Conservation (phyloP, 2,888 invertebrate species). For the Epinotia brunnichana region DNA sequence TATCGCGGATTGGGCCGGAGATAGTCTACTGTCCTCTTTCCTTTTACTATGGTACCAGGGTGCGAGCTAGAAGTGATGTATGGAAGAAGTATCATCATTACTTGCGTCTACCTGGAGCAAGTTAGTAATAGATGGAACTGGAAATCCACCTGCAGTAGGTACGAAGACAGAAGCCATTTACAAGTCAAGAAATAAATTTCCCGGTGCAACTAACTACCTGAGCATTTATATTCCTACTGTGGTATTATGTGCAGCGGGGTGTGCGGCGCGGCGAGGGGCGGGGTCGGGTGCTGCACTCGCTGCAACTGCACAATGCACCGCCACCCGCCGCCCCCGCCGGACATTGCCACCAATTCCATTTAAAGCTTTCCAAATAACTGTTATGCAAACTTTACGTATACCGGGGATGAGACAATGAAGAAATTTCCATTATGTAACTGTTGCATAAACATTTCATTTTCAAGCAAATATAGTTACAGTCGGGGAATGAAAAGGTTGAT, state of each 20-base stretch:
- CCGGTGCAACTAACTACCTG: slow-evolving; percentile 10
- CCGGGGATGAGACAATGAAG: slow-evolving; percentile 6
- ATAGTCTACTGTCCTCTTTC: too few species aligned
- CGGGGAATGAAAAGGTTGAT: too few species aligned
- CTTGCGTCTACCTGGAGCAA: too few species aligned
- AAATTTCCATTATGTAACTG: slow-evolving; percentile 30
- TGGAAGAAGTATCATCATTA: too few species aligned
- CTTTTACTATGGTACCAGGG: too few species aligned
- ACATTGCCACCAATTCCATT: slow-evolving; percentile 71
- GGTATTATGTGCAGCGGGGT: slow-evolving; percentile 47
- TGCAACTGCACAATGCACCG: slow-evolving; percentile 63
- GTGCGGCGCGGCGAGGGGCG: slow-evolving; percentile 45
- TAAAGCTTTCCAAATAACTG: slow-evolving; percentile 59
- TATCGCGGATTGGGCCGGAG: too few species aligned
- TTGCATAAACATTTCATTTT: slow-evolving; percentile 15
- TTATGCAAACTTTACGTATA: slow-evolving; percentile 46
- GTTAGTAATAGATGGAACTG: too few species aligned
- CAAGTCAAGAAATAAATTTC: slow-evolving; percentile 31
- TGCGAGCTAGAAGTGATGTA: too few species aligned
- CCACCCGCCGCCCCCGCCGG: slow-evolving; percentile 58
- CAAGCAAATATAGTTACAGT: background rate
- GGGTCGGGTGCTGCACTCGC: slow-evolving; percentile 59
- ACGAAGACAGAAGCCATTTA: background rate
- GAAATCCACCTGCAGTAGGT: too few species aligned
- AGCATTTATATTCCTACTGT: slow-evolving; percentile 44